Evolutionary conservation across 92 coral and sea anemone species (phyloP).

Genomic region (Epizoanthus illoricatus): DNA sequence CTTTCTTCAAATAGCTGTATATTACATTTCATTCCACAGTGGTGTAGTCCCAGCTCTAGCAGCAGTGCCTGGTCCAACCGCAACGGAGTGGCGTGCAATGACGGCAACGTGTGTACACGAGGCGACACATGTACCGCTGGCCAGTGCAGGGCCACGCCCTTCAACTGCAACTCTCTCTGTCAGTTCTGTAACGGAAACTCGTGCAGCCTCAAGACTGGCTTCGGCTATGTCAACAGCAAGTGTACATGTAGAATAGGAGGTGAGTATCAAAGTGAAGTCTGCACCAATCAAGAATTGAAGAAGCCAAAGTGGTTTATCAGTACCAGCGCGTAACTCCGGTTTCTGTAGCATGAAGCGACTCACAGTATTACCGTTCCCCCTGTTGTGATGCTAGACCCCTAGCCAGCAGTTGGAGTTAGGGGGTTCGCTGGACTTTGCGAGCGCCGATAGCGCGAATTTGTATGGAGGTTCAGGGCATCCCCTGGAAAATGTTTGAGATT

Average conservation of each 20-base stretch:
- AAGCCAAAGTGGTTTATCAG: no score
- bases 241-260: slow-evolving; percentile 93
- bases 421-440: no score
- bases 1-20: no score
- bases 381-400: no score
- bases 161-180: slow-evolving; percentile 72
- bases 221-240: slow-evolving; percentile 74
- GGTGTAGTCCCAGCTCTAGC: slow-evolving; percentile 73
- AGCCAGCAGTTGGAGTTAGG: no score
- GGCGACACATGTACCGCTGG: slow-evolving; percentile 81
- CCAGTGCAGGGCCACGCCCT: slow-evolving; percentile 72
- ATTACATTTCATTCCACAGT: slow-evolving; percentile 40
- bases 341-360: background rate
- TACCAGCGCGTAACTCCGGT: background rate
- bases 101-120: slow-evolving; percentile 72
- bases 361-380: no score
- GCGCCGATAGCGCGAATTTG: no score
- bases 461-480: no score
- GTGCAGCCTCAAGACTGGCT: slow-evolving; percentile 88
- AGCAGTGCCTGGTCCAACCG: slow-evolving; percentile 81
- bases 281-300: no score
- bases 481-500: no score
- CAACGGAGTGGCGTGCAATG: slow-evolving; percentile 80
- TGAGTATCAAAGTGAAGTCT: background rate
- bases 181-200: slow-evolving; percentile 83